These are phyloP conservation scores for Grammomys surdaster DNA, from an alignment of 2,113 vertebrate species.

Conservation along the genomic window DNA sequence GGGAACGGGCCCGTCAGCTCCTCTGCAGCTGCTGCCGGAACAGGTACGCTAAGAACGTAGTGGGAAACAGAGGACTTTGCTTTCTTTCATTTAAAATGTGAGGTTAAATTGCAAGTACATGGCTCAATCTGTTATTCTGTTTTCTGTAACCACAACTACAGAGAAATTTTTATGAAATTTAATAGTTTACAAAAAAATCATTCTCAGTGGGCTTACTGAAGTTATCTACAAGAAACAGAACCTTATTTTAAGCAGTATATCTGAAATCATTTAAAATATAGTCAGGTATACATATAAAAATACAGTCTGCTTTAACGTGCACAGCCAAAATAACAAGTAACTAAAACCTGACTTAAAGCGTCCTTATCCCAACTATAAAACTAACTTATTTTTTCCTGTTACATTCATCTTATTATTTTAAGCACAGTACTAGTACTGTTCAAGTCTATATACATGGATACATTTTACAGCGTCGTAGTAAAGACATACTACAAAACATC, in stretches of 20 bases:
- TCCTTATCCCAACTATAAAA: background rate
- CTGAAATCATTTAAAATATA: constrained; percentile 33
- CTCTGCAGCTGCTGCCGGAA: background rate
- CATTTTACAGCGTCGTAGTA: background rate
- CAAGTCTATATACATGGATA: background rate
- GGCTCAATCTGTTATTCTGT: background rate
- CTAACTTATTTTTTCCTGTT: background rate
- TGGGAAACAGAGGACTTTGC: background rate
- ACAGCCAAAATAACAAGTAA: constrained; percentile 44
- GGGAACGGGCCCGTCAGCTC: background rate
- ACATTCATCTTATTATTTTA: background rate
- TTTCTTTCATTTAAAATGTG: constrained; percentile 13
- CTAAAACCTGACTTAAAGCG: constrained; percentile 5
- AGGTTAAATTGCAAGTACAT: background rate
- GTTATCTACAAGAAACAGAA: constrained; percentile 19
- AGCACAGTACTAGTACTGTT: background rate
- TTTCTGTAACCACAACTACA: background rate
- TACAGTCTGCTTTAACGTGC: background rate
- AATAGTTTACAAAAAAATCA: background rate
- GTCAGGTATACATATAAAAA: background rate
- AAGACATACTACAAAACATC: background rate
- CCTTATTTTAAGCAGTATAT: background rate
- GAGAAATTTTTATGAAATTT: background rate
- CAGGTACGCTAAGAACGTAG: background rate
- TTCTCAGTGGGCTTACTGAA: constrained; percentile 7